Evolutionary conservation across 2,113 vertebrate genomes (phyloP), one percentile per base, ranked within the genome.

Genomic region (Struthidea cinerea): DNA sequence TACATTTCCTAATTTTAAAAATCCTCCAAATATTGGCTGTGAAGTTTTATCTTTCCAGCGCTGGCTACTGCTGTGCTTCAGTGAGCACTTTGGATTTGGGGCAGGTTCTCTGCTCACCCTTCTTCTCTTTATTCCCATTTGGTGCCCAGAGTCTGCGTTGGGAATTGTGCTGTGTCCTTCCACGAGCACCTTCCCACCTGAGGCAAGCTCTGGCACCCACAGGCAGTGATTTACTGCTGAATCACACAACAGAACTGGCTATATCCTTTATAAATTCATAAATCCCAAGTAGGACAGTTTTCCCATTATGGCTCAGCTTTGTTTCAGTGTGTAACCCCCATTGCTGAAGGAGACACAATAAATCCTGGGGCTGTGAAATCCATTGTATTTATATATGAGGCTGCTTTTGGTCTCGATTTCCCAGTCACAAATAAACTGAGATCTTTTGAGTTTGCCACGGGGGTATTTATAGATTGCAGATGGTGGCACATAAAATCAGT

Each of bases 391-490:
- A 93, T 83, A 89, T 27, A 87, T 49, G 81, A 87, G 82, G 67
- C 83, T 94, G 87, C 63, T 94, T 93, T 88, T 83, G 82, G 85
- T 91, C 82, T 87, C 92, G 60, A 87, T 95, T 87, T 96, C 83
- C 70, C 75, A 75, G 70, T 76, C 87, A 81, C 90, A 94, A 83
- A 89, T 85, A 95, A 83, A 95, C 67, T 21, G 42, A 88, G 77
- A 94, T 91, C 63, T 79, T 95, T 23, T 60, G 47, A 89, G 89
- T 77, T 94, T 84, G 59, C 59, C 63, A 93, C 28, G 18, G 50
- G 67, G 87, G 52, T 89, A 86, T 96, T 96, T 90, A 94, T 82
- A 94, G 87, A 82, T 96, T 95, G 90, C 83, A 95, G 94, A 91
- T 63, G 30, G 82, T 88, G 65, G 67, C 87, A 82, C 49, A 39